These are phyloP conservation scores for Tetranychus piercei DNA, from an alignment of 2,888 invertebrate species.

Conservation along the genomic window DNA sequence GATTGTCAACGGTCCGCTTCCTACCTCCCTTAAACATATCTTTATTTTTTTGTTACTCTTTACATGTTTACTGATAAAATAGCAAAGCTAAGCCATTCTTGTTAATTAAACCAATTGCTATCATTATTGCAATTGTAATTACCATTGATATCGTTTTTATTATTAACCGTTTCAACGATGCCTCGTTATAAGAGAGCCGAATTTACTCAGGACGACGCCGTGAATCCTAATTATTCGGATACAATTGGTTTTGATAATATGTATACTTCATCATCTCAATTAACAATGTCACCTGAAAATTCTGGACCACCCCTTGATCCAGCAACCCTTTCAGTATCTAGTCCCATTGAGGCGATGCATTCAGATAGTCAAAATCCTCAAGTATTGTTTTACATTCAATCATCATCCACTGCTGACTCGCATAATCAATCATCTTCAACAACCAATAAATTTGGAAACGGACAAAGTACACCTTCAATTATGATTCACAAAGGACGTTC, in stretches of 20 bases:
- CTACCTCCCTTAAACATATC: not conserved
- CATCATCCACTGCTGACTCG: not conserved
- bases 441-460: conserved; percentile 18
- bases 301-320: not conserved
- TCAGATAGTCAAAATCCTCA: not conserved
- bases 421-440: not conserved
- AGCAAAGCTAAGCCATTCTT: no score
- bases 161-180: conserved; percentile 11
- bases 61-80: no score
- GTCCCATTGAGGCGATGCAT: not conserved
- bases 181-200: conserved; percentile 28
- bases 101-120: not conserved
- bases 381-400: conserved; percentile 7
- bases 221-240: conserved; percentile 27
- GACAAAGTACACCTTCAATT: not conserved
- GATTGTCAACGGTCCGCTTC: not conserved
- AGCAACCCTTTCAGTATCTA: conserved; percentile 10
- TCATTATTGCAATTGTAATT: not conserved
- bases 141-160: not conserved
- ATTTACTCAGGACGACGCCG: conserved; percentile 29
- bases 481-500: not conserved
- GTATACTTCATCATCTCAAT: not conserved
- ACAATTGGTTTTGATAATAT: conserved; percentile 19
- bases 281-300: conserved; percentile 3
- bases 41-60: no score